Conservation (phyloP, 2,888 invertebrate genomes). For the Lamproptera curius region DNA sequence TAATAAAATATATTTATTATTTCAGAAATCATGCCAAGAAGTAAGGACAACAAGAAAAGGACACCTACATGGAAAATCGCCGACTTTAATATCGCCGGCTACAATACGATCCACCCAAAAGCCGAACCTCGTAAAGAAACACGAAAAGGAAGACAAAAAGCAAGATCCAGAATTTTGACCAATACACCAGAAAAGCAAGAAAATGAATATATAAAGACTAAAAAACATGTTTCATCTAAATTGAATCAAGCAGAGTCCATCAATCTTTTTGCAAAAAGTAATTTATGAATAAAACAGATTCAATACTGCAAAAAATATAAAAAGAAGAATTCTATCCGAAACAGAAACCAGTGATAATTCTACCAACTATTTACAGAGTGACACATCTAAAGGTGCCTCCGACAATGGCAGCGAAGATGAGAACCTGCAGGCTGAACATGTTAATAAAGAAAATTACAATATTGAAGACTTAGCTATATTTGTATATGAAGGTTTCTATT, state of each 20-base stretch:
- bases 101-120: not conserved
- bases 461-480: not conserved
- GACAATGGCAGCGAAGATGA: not conserved
- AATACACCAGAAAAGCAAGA: not conserved
- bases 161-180: not conserved
- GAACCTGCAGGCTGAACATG: not conserved
- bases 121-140: not conserved
- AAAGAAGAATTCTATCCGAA: conserved; percentile 6
- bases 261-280: too few relatives aligned
- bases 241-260: too few relatives aligned
- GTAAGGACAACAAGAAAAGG: too few relatives aligned
- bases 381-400: not conserved
- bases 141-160: too few relatives aligned
- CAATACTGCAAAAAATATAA: too few relatives aligned
- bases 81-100: not conserved
- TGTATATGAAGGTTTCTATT: not conserved
- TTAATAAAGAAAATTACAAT: not conserved
- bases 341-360: not conserved
- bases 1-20: too few relatives aligned
- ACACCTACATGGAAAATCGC: too few relatives aligned
- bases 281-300: too few relatives aligned
- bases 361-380: not conserved
- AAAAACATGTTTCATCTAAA: not conserved
- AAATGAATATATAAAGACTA: not conserved
- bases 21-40: too few relatives aligned